Conservation (phyloP, 1,140 invertebrate genomes). For the Rhyzopertha dominica region DNA sequence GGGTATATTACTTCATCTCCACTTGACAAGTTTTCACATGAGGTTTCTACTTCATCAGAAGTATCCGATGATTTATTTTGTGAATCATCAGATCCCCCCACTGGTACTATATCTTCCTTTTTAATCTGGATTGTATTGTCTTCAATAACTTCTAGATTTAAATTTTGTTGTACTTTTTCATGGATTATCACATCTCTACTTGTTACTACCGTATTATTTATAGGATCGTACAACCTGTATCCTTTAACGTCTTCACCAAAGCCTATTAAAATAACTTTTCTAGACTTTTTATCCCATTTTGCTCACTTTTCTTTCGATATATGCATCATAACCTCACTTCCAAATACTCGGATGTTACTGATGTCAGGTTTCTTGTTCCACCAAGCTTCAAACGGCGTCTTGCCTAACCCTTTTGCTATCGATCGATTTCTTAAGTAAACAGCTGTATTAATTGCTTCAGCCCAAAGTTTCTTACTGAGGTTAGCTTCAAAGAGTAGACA, state of each 20-base stretch:
- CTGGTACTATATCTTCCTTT: no score
- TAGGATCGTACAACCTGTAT: slow-evolving; percentile 29
- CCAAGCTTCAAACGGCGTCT: slow-evolving; percentile 30
- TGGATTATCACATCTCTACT: slow-evolving; percentile 38
- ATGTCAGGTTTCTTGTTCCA: slow-evolving; percentile 30
- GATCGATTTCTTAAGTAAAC: slow-evolving; percentile 45
- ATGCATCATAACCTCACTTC: slow-evolving; percentile 35
- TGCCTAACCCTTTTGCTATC: slow-evolving; percentile 9
- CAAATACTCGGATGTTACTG: slow-evolving; percentile 35
- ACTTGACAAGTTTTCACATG: background rate
- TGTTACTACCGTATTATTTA: slow-evolving; percentile 25
- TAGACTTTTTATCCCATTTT: slow-evolving; percentile 31
- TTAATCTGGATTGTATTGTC: no score
- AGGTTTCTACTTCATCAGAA: no score
- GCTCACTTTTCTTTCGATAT: slow-evolving; percentile 28
- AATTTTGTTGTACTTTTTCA: no score
- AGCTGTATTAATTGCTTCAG: slow-evolving; percentile 44
- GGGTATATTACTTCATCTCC: background rate
- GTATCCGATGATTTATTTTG: no score
- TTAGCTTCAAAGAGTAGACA: slow-evolving; percentile 40
- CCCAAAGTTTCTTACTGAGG: slow-evolving; percentile 44
- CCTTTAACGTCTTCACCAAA: slow-evolving; percentile 23
- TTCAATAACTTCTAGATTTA: no score
- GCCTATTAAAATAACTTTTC: slow-evolving; percentile 28
- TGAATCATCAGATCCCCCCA: no score